A percentile compares a stretch with the other conserved stretches of the same genome.
These are phyloP conservation scores for Machaerirhynchus nigripectus DNA, from an alignment of 2,113 vertebrate species.

Conservation along the genomic window DNA sequence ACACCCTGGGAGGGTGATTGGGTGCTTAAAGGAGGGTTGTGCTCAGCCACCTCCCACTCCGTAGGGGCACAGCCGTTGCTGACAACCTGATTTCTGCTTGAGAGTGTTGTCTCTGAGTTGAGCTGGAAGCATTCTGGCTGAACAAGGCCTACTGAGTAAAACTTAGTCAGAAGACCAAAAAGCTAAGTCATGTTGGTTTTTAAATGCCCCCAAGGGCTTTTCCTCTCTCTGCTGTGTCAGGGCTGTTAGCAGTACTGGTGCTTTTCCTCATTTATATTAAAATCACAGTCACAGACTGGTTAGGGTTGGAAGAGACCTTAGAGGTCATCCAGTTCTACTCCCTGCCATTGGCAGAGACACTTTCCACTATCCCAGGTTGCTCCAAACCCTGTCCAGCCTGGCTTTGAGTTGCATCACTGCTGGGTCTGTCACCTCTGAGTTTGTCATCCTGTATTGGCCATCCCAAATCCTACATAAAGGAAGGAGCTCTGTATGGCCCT, in stretches of 20 bases:
- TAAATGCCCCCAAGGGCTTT: background rate
- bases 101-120: background rate
- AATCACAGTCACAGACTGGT: background rate
- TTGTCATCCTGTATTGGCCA: fast-evolving
- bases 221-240: fast-evolving
- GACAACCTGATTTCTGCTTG: fast-evolving
- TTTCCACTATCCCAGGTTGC: background rate
- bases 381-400: background rate
- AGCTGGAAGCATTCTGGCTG: background rate
- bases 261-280: background rate
- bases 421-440: background rate
- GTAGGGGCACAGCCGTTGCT: no score
- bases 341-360: background rate
- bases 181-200: fast-evolving
- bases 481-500: background rate
- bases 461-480: fast-evolving
- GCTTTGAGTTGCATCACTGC: background rate
- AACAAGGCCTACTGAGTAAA: fast-evolving
- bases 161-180: background rate
- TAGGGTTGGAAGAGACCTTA: background rate
- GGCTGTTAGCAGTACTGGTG: background rate
- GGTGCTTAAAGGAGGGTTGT: no score
- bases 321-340: background rate
- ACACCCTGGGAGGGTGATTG: fast-evolving
- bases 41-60: background rate